Evolutionary conservation across 2,888 invertebrate genomes (phyloP).

Genomic region (Caenorhabditis sulstoni): DNA sequence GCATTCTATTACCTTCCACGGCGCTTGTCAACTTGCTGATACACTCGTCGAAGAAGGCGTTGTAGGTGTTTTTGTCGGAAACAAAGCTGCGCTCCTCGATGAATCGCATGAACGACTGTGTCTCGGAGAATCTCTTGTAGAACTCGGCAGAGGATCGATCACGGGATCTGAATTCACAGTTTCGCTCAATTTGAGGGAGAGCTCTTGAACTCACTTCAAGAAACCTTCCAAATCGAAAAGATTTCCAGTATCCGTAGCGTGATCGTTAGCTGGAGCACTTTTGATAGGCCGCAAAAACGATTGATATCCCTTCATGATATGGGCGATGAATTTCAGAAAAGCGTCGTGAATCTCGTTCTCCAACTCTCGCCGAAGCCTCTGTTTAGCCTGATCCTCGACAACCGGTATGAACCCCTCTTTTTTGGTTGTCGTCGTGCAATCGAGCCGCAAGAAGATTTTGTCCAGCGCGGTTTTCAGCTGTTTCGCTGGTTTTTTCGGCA

Average conservation of each 20-base stretch:
- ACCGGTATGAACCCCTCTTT: conserved; percentile 84
- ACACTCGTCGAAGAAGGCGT: conserved; percentile 98
- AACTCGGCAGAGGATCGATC: conserved; percentile 85
- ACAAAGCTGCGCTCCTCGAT: conserved; percentile 99
- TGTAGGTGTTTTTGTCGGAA: conserved; percentile 92
- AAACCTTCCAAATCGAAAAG: conserved; percentile 94
- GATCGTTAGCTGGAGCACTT: conserved; percentile 86
- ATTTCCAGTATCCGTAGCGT: conserved; percentile 94
- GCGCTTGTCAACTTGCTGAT: conserved; percentile 85
- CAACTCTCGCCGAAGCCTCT: conserved; percentile 84
- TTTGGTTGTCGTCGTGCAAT: conserved; percentile 48
- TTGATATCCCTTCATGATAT: conserved; percentile 81
- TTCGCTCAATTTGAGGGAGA: too few species aligned
- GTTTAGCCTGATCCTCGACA: conserved; percentile 70
- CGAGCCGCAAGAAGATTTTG: conserved; percentile 20
- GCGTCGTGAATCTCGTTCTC: conserved; percentile 97
- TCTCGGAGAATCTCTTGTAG: conserved; percentile 75
- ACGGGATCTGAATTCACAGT: conserved; percentile 82
- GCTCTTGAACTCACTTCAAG: conserved; percentile 82
- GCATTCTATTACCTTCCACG: conserved; percentile 66
- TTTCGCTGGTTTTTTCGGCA: conserved; percentile 86
- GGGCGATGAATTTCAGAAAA: conserved; percentile 86
- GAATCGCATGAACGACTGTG: conserved; percentile 85
- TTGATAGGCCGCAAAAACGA: conserved; percentile 82
- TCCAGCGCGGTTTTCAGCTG: conserved; percentile 86